phyloP scores from a whole-genome alignment of 2,113 vertebrate genomes.

The Talpa occidentalis region DNA sequence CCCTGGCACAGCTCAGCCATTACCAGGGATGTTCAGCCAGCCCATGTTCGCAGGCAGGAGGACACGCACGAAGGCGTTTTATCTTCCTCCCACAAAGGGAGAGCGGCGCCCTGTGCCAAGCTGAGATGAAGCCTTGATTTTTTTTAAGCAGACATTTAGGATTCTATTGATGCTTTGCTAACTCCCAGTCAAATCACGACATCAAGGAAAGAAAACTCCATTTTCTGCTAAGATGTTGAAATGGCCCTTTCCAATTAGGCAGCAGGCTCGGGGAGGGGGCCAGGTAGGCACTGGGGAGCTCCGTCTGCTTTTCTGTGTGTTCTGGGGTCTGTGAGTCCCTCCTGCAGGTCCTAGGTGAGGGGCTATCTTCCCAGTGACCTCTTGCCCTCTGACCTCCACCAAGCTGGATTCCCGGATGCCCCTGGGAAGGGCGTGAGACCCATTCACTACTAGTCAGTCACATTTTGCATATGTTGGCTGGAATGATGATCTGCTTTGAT shows the following conservation, averaged over 20 bases:
- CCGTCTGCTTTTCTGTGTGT: background rate
- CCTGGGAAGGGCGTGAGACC: background rate
- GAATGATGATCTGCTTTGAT: background rate
- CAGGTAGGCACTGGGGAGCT: background rate
- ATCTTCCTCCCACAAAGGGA: slow-evolving; percentile 44
- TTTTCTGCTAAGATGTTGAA: slow-evolving; percentile 61
- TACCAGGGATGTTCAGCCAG: slow-evolving; percentile 23
- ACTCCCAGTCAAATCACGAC: slow-evolving; percentile 56
- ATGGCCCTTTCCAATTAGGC: slow-evolving; percentile 39
- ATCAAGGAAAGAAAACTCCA: slow-evolving; percentile 64
- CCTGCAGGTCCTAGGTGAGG: rapidly evolving
- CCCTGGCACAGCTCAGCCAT: slow-evolving; percentile 52
- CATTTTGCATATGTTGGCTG: background rate
- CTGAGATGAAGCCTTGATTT: slow-evolving; percentile 61
- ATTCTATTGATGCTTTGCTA: slow-evolving; percentile 71
- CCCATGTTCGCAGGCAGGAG: background rate
- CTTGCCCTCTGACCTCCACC: background rate
- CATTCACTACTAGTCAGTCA: background rate
- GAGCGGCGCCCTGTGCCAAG: background rate
- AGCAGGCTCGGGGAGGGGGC: background rate
- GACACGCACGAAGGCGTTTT: slow-evolving; percentile 61
- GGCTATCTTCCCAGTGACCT: background rate
- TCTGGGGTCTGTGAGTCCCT: background rate
- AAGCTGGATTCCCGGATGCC: background rate
- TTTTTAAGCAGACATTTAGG: slow-evolving; percentile 68